These are phyloP conservation scores for Onthophagus sagittarius DNA, from an alignment of 2,888 invertebrate genomes.

Conservation along the genomic window DNA sequence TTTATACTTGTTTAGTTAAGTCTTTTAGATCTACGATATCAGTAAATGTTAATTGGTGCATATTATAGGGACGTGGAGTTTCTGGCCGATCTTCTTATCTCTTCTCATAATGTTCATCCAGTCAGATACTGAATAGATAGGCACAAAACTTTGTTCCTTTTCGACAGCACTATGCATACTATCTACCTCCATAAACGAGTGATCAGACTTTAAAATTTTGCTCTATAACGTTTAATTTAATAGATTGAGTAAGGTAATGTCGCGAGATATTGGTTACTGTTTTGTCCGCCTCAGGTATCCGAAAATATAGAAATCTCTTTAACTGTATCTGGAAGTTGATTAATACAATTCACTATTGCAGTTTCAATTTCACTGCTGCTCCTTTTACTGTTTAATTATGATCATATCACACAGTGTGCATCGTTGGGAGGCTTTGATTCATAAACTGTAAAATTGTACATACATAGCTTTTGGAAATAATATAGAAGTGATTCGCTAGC, in stretches of 20 bases:
- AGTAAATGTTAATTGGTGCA: conserved; percentile 24
- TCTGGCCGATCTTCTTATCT: conserved; percentile 21
- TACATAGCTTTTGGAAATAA: conserved; percentile 36
- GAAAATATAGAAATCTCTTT: conserved; percentile 27
- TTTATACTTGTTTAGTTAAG: conserved; percentile 20
- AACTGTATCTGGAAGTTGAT: conserved; percentile 9
- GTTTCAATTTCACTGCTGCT: conserved; percentile 38
- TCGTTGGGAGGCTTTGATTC: conserved; percentile 34
- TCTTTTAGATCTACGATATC: conserved; percentile 26
- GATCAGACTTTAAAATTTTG: conserved; percentile 33
- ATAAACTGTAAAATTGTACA: conserved; percentile 38
- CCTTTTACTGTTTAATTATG: conserved; percentile 36
- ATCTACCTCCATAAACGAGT: conserved; percentile 32
- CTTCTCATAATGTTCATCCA: conserved; percentile 28
- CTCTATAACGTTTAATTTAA: conserved; percentile 27
- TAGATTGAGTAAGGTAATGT: conserved; percentile 27
- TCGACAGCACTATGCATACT: conserved; percentile 33
- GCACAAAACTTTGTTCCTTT: conserved; percentile 26
- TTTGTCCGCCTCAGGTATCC: conserved; percentile 32
- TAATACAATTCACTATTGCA: conserved; percentile 25
- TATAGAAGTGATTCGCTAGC: conserved; percentile 32
- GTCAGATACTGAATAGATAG: conserved; percentile 28
- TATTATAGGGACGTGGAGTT: conserved; percentile 27
- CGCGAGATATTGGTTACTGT: conserved; percentile 29
- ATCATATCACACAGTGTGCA: conserved; percentile 35